These are phyloP conservation scores for Tychaedon coryphoeus DNA, from an alignment of 2,113 vertebrate species.

Conservation along the genomic window DNA sequence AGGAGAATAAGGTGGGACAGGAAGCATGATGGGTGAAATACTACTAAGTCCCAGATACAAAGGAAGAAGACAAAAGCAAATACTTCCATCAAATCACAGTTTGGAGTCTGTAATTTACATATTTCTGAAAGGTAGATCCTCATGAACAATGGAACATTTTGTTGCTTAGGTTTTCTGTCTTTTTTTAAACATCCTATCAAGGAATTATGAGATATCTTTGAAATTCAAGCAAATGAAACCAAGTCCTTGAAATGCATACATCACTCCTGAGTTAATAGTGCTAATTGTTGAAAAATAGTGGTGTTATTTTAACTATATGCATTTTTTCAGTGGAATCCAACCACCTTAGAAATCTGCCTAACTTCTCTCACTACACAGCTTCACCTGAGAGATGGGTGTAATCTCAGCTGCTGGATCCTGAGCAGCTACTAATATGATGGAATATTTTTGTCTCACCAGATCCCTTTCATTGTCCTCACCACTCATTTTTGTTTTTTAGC, in stretches of 20 bases:
- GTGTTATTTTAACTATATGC: neutral
- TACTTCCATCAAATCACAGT: neutral
- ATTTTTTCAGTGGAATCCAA: neutral
- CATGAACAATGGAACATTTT: neutral
- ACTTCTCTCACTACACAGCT: neutral
- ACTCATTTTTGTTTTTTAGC: neutral
- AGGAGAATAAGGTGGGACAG: neutral
- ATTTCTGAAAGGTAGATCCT: neutral
- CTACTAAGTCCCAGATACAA: neutral
- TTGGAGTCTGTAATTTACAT: neutral
- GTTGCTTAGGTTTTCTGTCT: neutral
- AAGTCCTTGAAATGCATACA: neutral
- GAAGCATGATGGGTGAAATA: fast-evolving
- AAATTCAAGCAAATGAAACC: neutral
- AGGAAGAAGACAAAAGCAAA: neutral
- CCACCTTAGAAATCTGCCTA: neutral
- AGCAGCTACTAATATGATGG: neutral
- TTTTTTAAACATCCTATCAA: neutral
- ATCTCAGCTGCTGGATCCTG: neutral
- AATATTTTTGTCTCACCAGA: neutral
- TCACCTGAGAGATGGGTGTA: neutral
- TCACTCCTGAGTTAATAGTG: neutral
- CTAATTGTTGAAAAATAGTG: neutral
- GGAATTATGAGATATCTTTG: neutral
- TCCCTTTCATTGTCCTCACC: neutral